Base-by-base conservation (phyloP, 2,888 invertebrate genomes). In the Nycteola revayana region DNA sequence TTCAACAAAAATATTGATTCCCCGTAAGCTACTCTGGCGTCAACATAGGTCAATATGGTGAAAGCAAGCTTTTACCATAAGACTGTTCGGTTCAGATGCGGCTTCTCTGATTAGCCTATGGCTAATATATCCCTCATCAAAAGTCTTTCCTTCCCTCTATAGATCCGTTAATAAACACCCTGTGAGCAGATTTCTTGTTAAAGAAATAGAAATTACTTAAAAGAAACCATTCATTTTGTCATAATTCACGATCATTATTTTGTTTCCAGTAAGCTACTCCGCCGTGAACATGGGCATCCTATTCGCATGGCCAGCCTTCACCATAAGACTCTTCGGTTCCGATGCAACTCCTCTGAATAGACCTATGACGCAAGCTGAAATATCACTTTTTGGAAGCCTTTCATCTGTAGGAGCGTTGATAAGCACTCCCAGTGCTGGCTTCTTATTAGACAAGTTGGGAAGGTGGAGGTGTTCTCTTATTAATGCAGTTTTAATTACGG, bases 221-320 rank as follows among this genome's bases (percentile, higher is more conserved):
- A n/a, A n/a, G n/a, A n/a, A n/a, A n/a, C n/a, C n/a, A n/a, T n/a
- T n/a, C n/a, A n/a, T n/a, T n/a, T n/a, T n/a, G n/a, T n/a, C n/a
- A n/a, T n/a, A n/a, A n/a, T n/a, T 14, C 5, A 14, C 21, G 2
- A 7, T 5, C 7, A 9, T n/a, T 1, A 8, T 8, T 23, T 31
- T 37, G 11, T 29, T 9, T 21, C 5, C 37, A 50, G 50, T 50
- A 25, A 11, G 40, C 33, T 35, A 31, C 6, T 37, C 49, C 31
- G 32, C 43, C 1, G 5, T 48, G 3, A 50, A 50, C 24, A 60
- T 76, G 53, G 80, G 80, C 0, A 14, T 80, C 0, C 60, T 75
- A 32, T 76, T 66, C 38, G 60, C 77, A 0, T 80, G 80, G 76
- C 82, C 84, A 0, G 81, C 84, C 0, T 72, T 73, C 0, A 79